Evolutionary conservation across 30 jellyfish, hydroid and myxozoan species (phyloP).

Genomic region (Turritopsis rubra): DNA sequence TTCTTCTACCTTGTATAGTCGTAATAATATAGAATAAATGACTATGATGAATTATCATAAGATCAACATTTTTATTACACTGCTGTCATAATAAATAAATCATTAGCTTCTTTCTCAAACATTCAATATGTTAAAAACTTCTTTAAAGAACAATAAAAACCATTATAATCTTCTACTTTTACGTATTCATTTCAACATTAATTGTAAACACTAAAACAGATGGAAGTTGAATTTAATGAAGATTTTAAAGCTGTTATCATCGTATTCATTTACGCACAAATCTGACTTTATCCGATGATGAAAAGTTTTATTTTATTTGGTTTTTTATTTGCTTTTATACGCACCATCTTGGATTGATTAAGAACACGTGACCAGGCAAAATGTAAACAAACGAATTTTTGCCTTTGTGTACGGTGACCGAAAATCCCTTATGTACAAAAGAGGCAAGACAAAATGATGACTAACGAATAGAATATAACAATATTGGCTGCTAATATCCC

Average conservation of each 20-base stretch:
- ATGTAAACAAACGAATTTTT: neutral
- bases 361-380: neutral
- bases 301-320: no score
- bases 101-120: neutral
- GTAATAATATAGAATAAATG: neutral
- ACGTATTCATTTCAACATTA: neutral
- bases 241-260: neutral
- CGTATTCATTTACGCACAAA: neutral
- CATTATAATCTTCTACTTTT: neutral
- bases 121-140: neutral
- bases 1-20: neutral
- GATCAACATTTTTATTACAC: neutral
- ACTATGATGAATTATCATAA: neutral
- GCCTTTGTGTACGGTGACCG: neutral
- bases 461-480: no score
- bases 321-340: no score
- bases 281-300: neutral
- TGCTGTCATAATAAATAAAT: neutral
- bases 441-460: no score
- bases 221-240: neutral
- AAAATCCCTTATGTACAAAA: no score
- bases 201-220: neutral
- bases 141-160: neutral
- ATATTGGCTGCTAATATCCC: no score
- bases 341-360: neutral